A percentile compares a stretch with the other conserved stretches of the same genome.
These are phyloP conservation scores for Halcyon badia DNA, from an alignment of 2,797 vertebrate species.

Conservation along the genomic window DNA sequence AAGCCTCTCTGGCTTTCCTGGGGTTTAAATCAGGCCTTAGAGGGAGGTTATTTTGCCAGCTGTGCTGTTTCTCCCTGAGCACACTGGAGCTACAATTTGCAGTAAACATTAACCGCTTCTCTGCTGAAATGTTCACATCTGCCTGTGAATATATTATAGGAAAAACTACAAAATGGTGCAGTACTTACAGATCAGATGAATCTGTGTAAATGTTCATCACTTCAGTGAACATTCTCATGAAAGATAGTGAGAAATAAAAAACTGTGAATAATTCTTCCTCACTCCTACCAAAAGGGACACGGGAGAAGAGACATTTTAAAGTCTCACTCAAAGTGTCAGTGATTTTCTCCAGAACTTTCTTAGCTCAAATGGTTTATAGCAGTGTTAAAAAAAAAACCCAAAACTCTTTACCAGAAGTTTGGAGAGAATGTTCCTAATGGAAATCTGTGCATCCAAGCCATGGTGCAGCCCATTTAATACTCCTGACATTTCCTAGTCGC, in stretches of 20 bases:
- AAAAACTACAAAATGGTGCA: background rate
- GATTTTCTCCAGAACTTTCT: background rate
- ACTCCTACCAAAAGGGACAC: background rate
- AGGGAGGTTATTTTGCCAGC: conserved; percentile 18
- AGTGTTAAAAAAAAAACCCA: background rate
- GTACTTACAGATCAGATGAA: background rate
- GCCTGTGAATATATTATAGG: background rate
- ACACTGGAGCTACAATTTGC: background rate
- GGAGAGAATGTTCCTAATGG: background rate
- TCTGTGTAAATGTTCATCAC: background rate
- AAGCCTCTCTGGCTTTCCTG: background rate
- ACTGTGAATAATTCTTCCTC: background rate
- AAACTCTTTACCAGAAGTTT: background rate
- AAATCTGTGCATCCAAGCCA: background rate
- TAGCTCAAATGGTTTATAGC: background rate
- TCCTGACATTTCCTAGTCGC: background rate
- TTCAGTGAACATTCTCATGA: background rate
- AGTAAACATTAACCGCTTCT: background rate
- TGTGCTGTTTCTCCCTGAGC: background rate
- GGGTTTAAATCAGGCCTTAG: background rate
- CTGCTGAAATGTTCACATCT: background rate
- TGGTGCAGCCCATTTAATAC: background rate
- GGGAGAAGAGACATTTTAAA: background rate
- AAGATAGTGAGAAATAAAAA: conserved; percentile 15
- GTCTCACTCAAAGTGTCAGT: background rate